phyloP scores from a whole-genome alignment of 2,888 invertebrate species.

The Eueremaeus valkanovi region DNA sequence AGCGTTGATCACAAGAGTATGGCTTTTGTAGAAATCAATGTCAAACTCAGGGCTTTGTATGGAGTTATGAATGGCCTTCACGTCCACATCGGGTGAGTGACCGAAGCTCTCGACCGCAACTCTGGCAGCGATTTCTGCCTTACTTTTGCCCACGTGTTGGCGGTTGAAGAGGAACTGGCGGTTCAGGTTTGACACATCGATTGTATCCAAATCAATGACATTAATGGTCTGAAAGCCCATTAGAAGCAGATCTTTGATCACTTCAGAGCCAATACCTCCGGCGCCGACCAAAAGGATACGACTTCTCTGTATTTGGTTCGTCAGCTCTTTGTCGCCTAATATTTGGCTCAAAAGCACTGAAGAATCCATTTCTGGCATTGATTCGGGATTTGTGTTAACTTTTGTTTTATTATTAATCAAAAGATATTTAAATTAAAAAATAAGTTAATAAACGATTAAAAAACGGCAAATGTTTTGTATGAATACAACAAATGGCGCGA shows the following conservation, averaged over 20 bases:
- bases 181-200: constrained; percentile 98
- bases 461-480: neutral
- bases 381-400: no score
- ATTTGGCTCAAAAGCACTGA: constrained; percentile 1
- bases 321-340: constrained; percentile 33
- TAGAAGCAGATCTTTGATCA: constrained; percentile 92
- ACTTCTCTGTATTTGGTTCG: constrained; percentile 26
- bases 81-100: neutral
- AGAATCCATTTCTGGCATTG: constrained; percentile 3
- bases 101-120: constrained; percentile 37
- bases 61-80: constrained; percentile 45
- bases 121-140: constrained; percentile 60
- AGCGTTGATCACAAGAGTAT: constrained; percentile 89
- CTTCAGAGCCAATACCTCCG: constrained; percentile 98
- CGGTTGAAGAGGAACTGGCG: constrained; percentile 98
- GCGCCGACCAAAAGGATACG: constrained; percentile 82
- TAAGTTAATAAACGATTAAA: neutral
- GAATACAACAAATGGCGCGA: neutral
- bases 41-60: constrained; percentile 77
- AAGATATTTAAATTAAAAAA: neutral
- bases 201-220: constrained; percentile 99
- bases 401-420: neutral
- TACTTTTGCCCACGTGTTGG: constrained; percentile 96
- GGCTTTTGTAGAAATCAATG: constrained; percentile 83
- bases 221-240: constrained; percentile 89